Evolutionary conservation across 1,140 invertebrate genomes (phyloP).

Genomic region (Myzus persicae): DNA sequence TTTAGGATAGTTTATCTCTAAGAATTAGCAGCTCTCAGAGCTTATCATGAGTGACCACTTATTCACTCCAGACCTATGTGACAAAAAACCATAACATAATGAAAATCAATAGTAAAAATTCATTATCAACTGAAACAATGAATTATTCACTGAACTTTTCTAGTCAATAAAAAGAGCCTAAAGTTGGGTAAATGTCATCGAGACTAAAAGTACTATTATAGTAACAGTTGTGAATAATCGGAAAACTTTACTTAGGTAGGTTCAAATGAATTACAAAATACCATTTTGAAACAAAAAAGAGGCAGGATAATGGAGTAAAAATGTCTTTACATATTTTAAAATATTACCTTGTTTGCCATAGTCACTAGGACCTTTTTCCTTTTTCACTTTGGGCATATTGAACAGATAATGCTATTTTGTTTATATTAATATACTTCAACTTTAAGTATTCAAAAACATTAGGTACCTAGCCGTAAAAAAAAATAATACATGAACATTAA

Average conservation of each 20-base stretch:
- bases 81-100: too few species aligned
- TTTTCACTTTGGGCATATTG: slow-evolving; percentile 52
- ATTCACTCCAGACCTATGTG: too few species aligned
- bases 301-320: neutral
- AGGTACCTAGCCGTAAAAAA: neutral
- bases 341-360: slow-evolving; percentile 51
- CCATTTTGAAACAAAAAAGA: neutral
- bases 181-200: too few species aligned
- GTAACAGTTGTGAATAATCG: neutral
- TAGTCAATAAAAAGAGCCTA: neutral
- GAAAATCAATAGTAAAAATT: too few species aligned
- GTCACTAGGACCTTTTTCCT: slow-evolving; percentile 48
- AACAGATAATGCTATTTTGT: neutral
- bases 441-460: neutral
- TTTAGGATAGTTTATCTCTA: too few species aligned
- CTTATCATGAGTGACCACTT: too few species aligned
- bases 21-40: too few species aligned
- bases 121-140: too few species aligned
- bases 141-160: neutral
- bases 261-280: neutral
- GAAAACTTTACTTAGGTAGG: neutral
- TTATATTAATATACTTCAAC: neutral
- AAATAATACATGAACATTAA: too few species aligned
- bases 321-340: neutral
- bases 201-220: neutral